Base-by-base conservation (phyloP, 2,113 vertebrate species). In the Pluvianellus socialis region DNA sequence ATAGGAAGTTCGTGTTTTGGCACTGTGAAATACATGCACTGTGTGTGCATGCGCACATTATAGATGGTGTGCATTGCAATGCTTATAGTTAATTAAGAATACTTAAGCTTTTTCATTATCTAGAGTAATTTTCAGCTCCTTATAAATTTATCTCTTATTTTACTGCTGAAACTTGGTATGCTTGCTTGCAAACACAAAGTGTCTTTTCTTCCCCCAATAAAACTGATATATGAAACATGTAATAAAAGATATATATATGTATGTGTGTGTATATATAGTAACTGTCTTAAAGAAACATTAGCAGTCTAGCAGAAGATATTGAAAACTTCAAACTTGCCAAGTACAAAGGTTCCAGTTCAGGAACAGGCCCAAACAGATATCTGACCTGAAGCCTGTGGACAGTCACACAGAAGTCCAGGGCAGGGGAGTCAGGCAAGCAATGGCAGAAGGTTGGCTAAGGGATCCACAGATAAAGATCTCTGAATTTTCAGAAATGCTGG, bases 61-160 rank as follows among this genome's bases (percentile, higher is more conserved):
- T 44, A 67, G 27, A 35, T 74, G 18, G 9, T 62, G 10, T 75
- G 44, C 40, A 19, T 58, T 75, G 30, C 49, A 55, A 44, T 72
- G 62, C 10, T 50, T 79, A n/a, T 3, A 14, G 32, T 59, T 76
- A 89, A 73, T 53, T 82, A 79, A 70, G 42, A 86, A 55, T 76
- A 56, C 9, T 45, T 18, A 70, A 83, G 8, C 12, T 3, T 72
- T 82, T 93, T 76, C 74, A 42, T 88, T 76, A 79, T 40, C 52
- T 38, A 47, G 28, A 52, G 15, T 62, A 0, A 75, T 87, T 79
- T 89, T 68, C 30, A n/a, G 3, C 67, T 79, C 4, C 14, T 81
- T 88, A 55, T 28, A 67, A n/a, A 59, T 75, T 80, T 89, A 21
- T 70, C 50, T 73, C n/a, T 65, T 63, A 72, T n/a, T 83, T 94